Percentiles rank a stretch among this genome's conserved stretches.
Evolutionary conservation across 2,797 vertebrate genomes (phyloP).

Genomic region (Aphelocoma californica): DNA sequence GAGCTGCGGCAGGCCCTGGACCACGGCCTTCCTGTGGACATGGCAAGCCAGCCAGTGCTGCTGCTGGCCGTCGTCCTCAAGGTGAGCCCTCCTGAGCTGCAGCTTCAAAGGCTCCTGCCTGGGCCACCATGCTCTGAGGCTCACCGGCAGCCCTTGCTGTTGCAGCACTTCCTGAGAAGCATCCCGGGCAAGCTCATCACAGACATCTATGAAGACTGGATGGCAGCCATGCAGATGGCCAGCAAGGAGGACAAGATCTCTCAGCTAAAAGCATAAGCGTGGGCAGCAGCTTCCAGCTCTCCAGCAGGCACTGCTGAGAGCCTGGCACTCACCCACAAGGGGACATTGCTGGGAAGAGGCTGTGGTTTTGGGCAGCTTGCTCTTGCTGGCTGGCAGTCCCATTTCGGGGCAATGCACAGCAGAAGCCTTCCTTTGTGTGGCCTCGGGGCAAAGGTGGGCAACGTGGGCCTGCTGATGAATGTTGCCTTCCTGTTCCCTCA

Average conservation of each 20-base stretch:
- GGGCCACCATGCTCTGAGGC: background rate
- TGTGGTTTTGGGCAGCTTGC: background rate
- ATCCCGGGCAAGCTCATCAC: background rate
- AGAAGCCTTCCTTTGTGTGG: background rate
- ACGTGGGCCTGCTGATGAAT: accelerated
- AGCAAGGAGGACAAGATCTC: background rate
- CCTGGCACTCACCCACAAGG: background rate
- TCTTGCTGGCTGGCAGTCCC: background rate
- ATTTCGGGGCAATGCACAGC: accelerated
- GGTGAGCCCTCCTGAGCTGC: background rate
- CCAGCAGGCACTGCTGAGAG: background rate
- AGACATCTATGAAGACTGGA: background rate
- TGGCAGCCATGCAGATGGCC: background rate
- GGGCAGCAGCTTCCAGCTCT: background rate
- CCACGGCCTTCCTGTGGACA: background rate
- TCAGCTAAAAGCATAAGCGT: accelerated
- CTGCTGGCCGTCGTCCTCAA: background rate
- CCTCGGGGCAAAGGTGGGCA: accelerated
- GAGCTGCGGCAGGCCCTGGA: background rate
- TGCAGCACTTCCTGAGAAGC: background rate
- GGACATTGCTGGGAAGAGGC: too few relatives aligned
- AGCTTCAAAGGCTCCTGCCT: background rate
- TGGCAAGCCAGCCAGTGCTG: background rate
- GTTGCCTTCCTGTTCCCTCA: background rate
- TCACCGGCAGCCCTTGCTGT: background rate